phyloP scores from a whole-genome alignment of 2,888 invertebrate genomes.

The Amitus sp. region DNA sequence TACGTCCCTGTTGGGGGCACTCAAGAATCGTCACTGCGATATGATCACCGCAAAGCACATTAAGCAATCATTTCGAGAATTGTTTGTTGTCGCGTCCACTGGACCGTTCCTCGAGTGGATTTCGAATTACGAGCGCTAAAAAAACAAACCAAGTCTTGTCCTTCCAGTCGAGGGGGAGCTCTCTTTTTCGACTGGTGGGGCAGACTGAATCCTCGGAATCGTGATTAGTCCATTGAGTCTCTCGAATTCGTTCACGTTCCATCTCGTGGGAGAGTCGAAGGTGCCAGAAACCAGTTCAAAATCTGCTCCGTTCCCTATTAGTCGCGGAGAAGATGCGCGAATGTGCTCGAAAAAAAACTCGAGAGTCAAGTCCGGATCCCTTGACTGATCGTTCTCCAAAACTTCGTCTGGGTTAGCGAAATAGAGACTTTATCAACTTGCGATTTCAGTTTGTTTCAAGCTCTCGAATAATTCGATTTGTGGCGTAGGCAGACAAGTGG shows the following conservation, averaged over 20 bases:
- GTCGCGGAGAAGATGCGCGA: no score
- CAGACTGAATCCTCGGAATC: constrained; percentile 46
- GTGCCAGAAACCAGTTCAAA: neutral
- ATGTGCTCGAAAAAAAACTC: no score
- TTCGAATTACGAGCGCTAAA: constrained; percentile 53
- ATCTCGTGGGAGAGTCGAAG: constrained; percentile 33
- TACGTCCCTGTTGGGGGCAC: constrained; percentile 27
- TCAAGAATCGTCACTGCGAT: constrained; percentile 42
- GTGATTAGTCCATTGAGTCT: constrained; percentile 60
- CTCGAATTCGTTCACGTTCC: constrained; percentile 46
- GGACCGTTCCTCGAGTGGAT: constrained; percentile 56
- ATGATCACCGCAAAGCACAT: constrained; percentile 38
- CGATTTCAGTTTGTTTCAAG: no score
- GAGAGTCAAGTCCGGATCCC: no score
- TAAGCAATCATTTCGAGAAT: constrained; percentile 38
- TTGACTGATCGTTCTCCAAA: no score
- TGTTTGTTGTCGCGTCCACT: constrained; percentile 59
- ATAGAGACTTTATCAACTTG: no score
- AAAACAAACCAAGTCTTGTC: constrained; percentile 60
- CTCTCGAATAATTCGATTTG: no score
- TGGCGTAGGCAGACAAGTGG: no score
- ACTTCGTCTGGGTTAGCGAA: no score
- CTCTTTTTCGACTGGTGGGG: constrained; percentile 40
- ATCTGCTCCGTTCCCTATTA: no score
- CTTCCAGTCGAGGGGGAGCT: constrained; percentile 43